These are phyloP conservation scores for Chesias legatella DNA, from an alignment of 2,888 invertebrate genomes.

Conservation along the genomic window DNA sequence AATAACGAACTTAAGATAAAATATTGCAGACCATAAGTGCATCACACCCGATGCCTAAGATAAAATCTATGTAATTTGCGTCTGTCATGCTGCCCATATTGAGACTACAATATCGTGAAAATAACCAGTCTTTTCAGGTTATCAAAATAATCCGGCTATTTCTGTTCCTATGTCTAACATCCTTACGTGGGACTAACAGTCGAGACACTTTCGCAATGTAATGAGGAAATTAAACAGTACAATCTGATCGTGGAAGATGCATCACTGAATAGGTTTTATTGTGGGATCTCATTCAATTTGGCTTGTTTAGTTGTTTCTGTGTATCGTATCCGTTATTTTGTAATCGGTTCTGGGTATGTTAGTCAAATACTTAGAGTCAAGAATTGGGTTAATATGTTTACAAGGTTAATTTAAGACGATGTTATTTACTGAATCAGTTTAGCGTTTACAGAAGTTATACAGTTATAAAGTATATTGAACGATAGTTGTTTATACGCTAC, in stretches of 20 bases:
- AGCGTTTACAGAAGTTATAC: too few relatives aligned
- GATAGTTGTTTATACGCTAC: too few relatives aligned
- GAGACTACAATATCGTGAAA: too few relatives aligned
- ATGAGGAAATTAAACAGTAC: conserved; percentile 24
- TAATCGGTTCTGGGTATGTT: conserved; percentile 1
- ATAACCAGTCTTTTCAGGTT: too few relatives aligned
- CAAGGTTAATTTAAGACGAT: neutral
- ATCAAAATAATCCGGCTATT: too few relatives aligned
- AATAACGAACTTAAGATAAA: too few relatives aligned
- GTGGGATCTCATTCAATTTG: conserved; percentile 23
- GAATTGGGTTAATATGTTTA: neutral
- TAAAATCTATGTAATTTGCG: too few relatives aligned
- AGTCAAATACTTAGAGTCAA: neutral
- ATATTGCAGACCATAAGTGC: too few relatives aligned
- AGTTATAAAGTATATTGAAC: too few relatives aligned
- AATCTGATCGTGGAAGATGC: conserved; percentile 19
- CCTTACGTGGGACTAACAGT: conserved; percentile 21
- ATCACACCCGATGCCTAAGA: too few relatives aligned
- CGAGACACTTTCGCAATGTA: conserved; percentile 23
- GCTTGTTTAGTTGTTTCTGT: conserved; percentile 14
- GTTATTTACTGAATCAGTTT: too few relatives aligned
- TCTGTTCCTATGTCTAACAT: conserved; percentile 1
- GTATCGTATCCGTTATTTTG: conserved; percentile 13
- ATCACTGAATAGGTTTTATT: conserved; percentile 23
- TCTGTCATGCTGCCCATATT: too few relatives aligned